Percentiles rank a stretch among this genome's conserved stretches.
Conservation (phyloP, 2,113 vertebrate species). For the Sebastes fasciatus region DNA sequence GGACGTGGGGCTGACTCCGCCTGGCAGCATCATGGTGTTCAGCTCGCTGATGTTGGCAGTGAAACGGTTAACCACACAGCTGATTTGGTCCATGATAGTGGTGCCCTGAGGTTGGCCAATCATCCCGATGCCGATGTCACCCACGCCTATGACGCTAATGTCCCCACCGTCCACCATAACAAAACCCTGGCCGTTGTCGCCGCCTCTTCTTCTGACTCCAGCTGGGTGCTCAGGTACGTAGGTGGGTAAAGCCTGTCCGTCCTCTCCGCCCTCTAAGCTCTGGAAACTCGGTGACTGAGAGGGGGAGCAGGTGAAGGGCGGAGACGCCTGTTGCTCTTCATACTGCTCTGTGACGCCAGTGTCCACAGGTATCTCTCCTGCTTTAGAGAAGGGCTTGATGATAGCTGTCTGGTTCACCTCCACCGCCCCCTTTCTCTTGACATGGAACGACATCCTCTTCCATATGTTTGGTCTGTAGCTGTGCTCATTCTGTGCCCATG, state of each 20-base stretch:
- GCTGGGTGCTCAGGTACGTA: slow-evolving; percentile 84
- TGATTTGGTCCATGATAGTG: slow-evolving; percentile 98
- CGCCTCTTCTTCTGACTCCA: slow-evolving; percentile 53
- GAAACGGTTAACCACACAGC: slow-evolving; percentile 96
- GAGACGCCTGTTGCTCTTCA: slow-evolving; percentile 83
- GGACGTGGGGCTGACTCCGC: slow-evolving; percentile 72
- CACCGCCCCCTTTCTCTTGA: slow-evolving; percentile 92
- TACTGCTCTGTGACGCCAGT: slow-evolving; percentile 83
- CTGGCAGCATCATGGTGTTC: slow-evolving; percentile 95
- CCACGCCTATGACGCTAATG: slow-evolving; percentile 67
- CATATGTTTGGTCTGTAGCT: slow-evolving; percentile 93
- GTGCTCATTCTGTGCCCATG: slow-evolving; percentile 93
- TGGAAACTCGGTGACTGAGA: slow-evolving; percentile 83
- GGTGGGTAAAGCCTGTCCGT: slow-evolving; percentile 74
- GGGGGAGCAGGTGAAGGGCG: slow-evolving; percentile 86
- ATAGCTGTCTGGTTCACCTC: slow-evolving; percentile 95
- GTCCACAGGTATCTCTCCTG: slow-evolving; percentile 80
- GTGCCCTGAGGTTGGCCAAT: slow-evolving; percentile 88
- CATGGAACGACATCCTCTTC: slow-evolving; percentile 95
- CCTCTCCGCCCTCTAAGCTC: slow-evolving; percentile 81
- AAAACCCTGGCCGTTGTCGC: slow-evolving; percentile 28
- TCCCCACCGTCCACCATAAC: slow-evolving; percentile 31
- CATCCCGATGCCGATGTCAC: slow-evolving; percentile 67
- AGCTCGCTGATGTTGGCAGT: slow-evolving; percentile 97
- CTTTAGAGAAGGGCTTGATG: slow-evolving; percentile 97